Evolutionary conservation across 1,140 invertebrate genomes (phyloP).

Genomic region (Atta texana): DNA sequence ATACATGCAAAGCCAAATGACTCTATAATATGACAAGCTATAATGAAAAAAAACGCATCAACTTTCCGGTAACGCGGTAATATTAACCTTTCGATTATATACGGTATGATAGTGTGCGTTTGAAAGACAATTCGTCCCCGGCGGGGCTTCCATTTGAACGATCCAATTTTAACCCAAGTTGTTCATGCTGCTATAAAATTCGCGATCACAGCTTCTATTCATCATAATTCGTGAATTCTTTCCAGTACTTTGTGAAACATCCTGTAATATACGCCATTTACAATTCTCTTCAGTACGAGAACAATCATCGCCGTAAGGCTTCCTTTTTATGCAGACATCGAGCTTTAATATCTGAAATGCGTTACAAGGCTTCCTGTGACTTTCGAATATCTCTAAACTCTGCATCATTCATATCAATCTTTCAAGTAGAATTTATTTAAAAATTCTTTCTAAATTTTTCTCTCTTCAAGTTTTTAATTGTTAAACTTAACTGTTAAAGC

Average conservation of each 20-base stretch:
- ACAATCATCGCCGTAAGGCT: conserved; percentile 13
- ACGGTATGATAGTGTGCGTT: background rate
- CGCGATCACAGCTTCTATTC: background rate
- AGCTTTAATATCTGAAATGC: conserved; percentile 8
- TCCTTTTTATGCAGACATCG: conserved; percentile 29
- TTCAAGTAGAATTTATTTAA: background rate
- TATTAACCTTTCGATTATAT: conserved; percentile 13
- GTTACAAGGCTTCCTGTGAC: conserved; percentile 27
- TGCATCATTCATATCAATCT: background rate
- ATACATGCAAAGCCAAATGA: conserved; percentile 27
- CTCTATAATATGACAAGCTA: conserved; percentile 12
- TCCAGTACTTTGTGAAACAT: background rate
- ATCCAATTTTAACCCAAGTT: background rate
- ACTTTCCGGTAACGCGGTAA: conserved; percentile 39
- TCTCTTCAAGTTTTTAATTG: background rate
- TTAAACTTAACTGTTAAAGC: background rate
- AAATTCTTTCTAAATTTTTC: background rate
- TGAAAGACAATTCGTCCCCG: background rate
- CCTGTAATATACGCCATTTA: background rate
- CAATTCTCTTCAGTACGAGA: conserved; percentile 33
- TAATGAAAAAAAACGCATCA: background rate
- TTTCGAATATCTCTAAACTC: conserved; percentile 1
- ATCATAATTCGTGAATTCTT: conserved; percentile 17
- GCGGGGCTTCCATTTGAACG: background rate
- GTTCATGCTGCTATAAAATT: conserved; percentile 21